These are phyloP conservation scores for Drepana falcataria DNA, from an alignment of 2,888 invertebrate genomes.

Conservation along the genomic window DNA sequence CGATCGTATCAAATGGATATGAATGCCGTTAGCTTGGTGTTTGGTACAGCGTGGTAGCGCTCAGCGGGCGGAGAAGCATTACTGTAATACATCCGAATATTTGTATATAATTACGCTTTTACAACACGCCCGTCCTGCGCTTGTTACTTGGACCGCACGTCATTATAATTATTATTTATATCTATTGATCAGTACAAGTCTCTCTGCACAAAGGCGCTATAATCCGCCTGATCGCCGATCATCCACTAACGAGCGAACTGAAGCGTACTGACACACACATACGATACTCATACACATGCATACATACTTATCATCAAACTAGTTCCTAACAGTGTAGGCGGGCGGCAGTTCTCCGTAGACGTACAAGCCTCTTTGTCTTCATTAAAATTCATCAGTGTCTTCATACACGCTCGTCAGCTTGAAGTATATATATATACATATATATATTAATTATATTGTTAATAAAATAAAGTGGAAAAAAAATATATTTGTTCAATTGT, in stretches of 20 bases:
- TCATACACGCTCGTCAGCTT: too few species aligned
- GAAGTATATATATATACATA: too few species aligned
- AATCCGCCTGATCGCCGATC: slow-evolving; percentile 14
- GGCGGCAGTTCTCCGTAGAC: too few species aligned
- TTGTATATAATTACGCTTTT: too few species aligned
- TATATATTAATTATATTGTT: too few species aligned
- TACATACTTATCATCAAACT: not conserved
- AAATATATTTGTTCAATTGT: too few species aligned
- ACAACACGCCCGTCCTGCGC: not conserved
- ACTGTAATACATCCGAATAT: too few species aligned
- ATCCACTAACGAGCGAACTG: slow-evolving; percentile 8
- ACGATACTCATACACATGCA: not conserved
- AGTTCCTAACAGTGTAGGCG: too few species aligned
- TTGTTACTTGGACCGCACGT: not conserved
- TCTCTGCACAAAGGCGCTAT: slow-evolving; percentile 11
- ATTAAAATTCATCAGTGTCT: too few species aligned
- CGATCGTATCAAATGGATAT: slow-evolving; percentile 11
- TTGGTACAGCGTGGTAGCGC: slow-evolving; percentile 6
- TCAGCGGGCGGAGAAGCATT: slow-evolving; percentile 1
- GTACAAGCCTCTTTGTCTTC: too few species aligned
- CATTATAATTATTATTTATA: not conserved
- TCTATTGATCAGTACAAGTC: slow-evolving; percentile 5
- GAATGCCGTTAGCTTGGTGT: slow-evolving; percentile 10
- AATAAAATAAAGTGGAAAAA: too few species aligned
- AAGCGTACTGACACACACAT: slow-evolving; percentile 6